Conservation (phyloP, 2,797 vertebrate species). For the Phylloscopus collybita region DNA sequence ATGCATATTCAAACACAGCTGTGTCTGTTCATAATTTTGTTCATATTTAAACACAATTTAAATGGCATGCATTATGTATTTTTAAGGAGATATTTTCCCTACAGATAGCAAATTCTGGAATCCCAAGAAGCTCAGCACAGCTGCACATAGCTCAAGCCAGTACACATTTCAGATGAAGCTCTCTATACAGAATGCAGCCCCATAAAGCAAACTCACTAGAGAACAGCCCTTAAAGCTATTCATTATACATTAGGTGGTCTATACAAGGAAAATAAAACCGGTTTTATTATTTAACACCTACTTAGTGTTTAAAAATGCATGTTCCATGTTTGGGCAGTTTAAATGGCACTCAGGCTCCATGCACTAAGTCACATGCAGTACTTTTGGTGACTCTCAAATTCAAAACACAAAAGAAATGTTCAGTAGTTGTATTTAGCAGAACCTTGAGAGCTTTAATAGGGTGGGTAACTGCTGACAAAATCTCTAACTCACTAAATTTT, state of each 20-base stretch:
- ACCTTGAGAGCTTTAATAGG: not conserved
- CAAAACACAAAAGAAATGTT: not conserved
- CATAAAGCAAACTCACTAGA: not conserved
- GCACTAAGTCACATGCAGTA: not conserved
- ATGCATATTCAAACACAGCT: constrained; percentile 20
- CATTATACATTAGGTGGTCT: not conserved
- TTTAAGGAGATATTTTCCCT: not conserved
- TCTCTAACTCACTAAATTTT: not conserved
- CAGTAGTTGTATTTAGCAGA: not conserved
- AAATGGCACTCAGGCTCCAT: not conserved
- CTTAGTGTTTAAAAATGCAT: constrained; percentile 17
- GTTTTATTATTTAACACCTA: constrained; percentile 5
- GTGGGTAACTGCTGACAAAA: not conserved
- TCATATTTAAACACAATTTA: constrained; percentile 24
- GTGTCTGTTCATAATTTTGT: not conserved
- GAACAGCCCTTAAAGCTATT: not conserved
- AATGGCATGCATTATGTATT: not conserved
- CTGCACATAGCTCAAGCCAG: not conserved
- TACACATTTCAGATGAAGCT: not conserved
- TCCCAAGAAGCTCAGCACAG: constrained; percentile 11
- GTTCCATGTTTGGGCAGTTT: not conserved
- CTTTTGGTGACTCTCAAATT: not conserved
- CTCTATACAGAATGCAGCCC: not conserved
- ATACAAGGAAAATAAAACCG: not conserved
- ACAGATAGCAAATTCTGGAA: not conserved